Base-by-base conservation (phyloP, 2,888 invertebrate species). In the Podotricha telesiphe region DNA sequence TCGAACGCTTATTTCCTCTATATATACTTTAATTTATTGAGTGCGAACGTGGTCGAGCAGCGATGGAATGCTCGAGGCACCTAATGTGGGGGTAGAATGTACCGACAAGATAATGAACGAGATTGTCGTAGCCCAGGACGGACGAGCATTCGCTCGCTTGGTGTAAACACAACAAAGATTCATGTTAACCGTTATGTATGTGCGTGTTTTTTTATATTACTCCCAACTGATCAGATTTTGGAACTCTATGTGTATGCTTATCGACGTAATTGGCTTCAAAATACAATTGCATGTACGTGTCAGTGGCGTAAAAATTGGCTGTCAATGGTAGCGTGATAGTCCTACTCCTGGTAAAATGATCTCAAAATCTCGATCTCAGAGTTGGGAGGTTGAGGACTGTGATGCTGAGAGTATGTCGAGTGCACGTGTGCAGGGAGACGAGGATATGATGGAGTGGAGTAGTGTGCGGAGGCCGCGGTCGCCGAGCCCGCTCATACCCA, bases 391-490 rank as follows among this genome's bases (percentile, higher is more conserved):
- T 91, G 91, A 89, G 86, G 89, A 88, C 87, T 91, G 87, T 90
- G 91, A 91, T 80, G 91, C 89, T 88, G 92, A 92, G 91, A 91
- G 91, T 92, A 93, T 92, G 91, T 93, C 92, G 91, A 91, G 92
- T 93, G 86, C 90, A 81, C 91, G 88, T 92, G 92, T 92, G 86
- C 91, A 94, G 94, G 94, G 94, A 94, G 93, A 94, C 94, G 93
- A 94, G 93, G 92, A 94, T 94, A 91, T 94, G 94, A 94, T 94
- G 93, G 90, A 89, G 85, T 84, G 89, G 84, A 94, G 93, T 85
- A 86, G 87, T 80, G 86, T 88, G 82, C 85, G 87, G 82, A 89
- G 89, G 78, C 85, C 86, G 83, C 88, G 89, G 75, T 90, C 78
- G 73, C 80, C 78, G 70, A 91, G 91, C 83, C 92, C 92, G 79